Evolutionary conservation across 2,888 invertebrate species (phyloP).

Genomic region (Drosophila nr. fundita): DNA sequence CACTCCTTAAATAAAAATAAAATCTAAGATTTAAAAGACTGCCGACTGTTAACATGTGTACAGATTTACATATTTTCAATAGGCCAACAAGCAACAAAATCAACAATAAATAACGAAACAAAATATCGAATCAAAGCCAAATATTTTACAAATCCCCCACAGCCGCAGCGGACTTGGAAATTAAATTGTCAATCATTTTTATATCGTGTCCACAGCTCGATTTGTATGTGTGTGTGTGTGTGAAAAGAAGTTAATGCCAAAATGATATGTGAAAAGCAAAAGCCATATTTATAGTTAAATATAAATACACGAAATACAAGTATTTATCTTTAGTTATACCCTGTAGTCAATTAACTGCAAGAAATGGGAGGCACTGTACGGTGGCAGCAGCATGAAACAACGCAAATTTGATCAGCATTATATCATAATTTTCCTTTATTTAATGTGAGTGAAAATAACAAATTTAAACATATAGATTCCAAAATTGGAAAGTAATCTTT

Average conservation of each 20-base stretch:
- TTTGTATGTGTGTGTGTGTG: constrained; percentile 59
- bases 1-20: constrained; percentile 27
- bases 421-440: background rate
- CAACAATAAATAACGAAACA: constrained; percentile 53
- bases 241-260: constrained; percentile 75
- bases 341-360: background rate
- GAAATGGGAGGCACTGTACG: background rate
- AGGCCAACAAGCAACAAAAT: constrained; percentile 19
- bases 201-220: constrained; percentile 55
- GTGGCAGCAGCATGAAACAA: background rate
- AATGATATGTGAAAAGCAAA: constrained; percentile 68
- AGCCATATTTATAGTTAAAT: constrained; percentile 37
- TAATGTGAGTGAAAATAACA: background rate
- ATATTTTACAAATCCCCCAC: constrained; percentile 73
- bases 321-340: constrained; percentile 46
- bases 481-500: background rate
- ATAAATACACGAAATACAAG: constrained; percentile 52
- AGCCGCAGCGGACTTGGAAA: constrained; percentile 66
- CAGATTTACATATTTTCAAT: constrained; percentile 74
- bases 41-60: constrained; percentile 60
- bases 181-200: constrained; percentile 83
- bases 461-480: background rate
- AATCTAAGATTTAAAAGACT: constrained; percentile 16
- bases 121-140: constrained; percentile 59
- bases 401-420: rapidly evolving